phyloP scores from a whole-genome alignment of 1,140 invertebrate genomes.

The Vollenhovia emeryi region DNA sequence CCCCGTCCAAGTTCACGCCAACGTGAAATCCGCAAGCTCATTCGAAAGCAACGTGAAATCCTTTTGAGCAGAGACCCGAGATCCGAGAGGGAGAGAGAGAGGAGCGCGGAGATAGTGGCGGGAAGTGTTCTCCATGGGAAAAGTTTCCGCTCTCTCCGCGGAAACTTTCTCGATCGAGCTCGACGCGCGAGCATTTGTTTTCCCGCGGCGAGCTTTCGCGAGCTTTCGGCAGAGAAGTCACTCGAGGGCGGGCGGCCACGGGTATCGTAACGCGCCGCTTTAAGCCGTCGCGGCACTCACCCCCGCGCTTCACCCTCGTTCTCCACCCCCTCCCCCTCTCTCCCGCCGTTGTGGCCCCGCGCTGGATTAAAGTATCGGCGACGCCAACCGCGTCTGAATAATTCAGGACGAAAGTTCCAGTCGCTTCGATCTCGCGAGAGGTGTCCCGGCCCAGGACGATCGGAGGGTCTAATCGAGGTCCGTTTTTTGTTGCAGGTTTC shows the following conservation, averaged over 20 bases:
- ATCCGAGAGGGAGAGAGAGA: background rate
- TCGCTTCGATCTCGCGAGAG: conserved; percentile 58
- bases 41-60: conserved; percentile 33
- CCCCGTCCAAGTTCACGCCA: conserved; percentile 4
- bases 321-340: conserved; percentile 29
- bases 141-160: conserved; percentile 30
- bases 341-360: conserved; percentile 25
- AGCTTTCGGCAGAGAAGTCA: conserved; percentile 64
- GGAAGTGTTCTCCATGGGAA: conserved; percentile 23
- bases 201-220: conserved; percentile 43
- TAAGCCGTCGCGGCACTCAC: conserved; percentile 30
- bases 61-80: background rate
- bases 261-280: conserved; percentile 46
- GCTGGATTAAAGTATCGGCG: conserved; percentile 84
- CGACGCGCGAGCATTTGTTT: conserved; percentile 47
- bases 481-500: conserved; percentile 89
- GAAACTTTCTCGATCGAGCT: conserved; percentile 47
- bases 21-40: conserved; percentile 19
- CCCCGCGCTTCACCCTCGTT: conserved; percentile 14
- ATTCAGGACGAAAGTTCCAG: conserved; percentile 83
- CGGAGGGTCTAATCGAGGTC: conserved; percentile 32
- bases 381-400: conserved; percentile 80
- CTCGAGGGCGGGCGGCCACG: conserved; percentile 52
- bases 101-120: background rate
- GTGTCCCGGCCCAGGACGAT: conserved; percentile 48